A percentile compares a stretch with the other conserved stretches of the same genome.
These are phyloP conservation scores for Pyrrhosoma nymphula DNA, from an alignment of 2,888 invertebrate genomes.

Conservation along the genomic window DNA sequence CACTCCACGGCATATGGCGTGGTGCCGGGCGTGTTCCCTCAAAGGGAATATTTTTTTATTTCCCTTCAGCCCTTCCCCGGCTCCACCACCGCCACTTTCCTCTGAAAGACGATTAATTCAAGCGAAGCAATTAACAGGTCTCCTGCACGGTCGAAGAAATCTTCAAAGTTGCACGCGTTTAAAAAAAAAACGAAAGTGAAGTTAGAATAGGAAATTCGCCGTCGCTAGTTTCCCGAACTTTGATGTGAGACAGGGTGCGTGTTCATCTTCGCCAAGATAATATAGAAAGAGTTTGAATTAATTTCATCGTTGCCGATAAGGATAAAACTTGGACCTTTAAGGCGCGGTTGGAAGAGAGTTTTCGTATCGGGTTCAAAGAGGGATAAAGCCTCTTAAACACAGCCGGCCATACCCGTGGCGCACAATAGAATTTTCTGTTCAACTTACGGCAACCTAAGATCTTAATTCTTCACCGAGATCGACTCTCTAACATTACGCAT, in stretches of 20 bases:
- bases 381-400: no score
- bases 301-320: no score
- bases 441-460: no score
- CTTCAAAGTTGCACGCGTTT: not conserved
- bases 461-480: no score
- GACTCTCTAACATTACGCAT: no score
- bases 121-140: conserved; percentile 43
- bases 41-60: not conserved
- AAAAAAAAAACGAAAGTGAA: not conserved
- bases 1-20: conserved; percentile 25
- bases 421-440: no score
- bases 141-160: not conserved
- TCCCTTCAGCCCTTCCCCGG: not conserved
- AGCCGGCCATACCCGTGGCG: no score
- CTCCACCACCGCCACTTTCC: not conserved
- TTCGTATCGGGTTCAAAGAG: no score
- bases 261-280: no score
- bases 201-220: not conserved
- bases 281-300: no score
- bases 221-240: not conserved
- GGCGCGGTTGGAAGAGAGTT: no score
- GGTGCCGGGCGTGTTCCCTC: not conserved
- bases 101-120: conserved; percentile 9
- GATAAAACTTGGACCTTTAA: no score
- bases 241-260: not conserved